Base-by-base conservation (phyloP, 37 sponge, comb jelly and placozoan genomes). In the Axinella damicornis region DNA sequence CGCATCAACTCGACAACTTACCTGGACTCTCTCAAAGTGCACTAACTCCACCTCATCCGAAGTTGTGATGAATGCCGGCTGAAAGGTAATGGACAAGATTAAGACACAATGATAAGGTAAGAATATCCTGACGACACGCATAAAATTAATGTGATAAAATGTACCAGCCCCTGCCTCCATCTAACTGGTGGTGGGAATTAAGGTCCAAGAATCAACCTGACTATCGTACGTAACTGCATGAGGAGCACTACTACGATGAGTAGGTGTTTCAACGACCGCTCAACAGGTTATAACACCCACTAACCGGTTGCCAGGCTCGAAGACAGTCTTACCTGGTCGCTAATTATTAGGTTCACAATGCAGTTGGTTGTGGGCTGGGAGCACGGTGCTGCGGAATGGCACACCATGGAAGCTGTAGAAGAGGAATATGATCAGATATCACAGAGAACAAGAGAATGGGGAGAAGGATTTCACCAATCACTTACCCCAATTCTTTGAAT, bases 281-380 rank as follows among this genome's bases (percentile, higher is more conserved):
- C 6, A 46, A 12, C 46, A 46, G 9, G 4, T 46, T 46, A 46
- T 4, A 12, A 46, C 46, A n/a, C n/a, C n/a, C n/a, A n/a, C n/a
- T n/a, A n/a, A n/a, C n/a, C n/a, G n/a, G n/a, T n/a, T n/a, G n/a
- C n/a, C n/a, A n/a, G 79, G 31, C 33, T 21, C 19, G 17, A 9
- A 46, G 46, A 9, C 4, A 12, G 4, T n/a, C 66, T 18, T 62
- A 89, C 90, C 77, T 53, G 87, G 30, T 98, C 98, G 19, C 88
- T 84, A n/a, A n/a, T n/a, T n/a, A n/a, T n/a, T n/a, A 98, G 81
- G 83, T 91, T 90, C 39, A 97, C 92, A 0, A 99, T 82, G 63
- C 99, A 99, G 87, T 97, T 91, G 22, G 97, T 97, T 57, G 99
- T 97, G 31, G 97, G 97, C 75, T 93, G 96, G 84, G 16, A 95